Percentiles rank a stretch among this genome's conserved stretches.
These are phyloP conservation scores for Stictocephala bisonia DNA, from an alignment of 2,888 invertebrate species.

Conservation along the genomic window DNA sequence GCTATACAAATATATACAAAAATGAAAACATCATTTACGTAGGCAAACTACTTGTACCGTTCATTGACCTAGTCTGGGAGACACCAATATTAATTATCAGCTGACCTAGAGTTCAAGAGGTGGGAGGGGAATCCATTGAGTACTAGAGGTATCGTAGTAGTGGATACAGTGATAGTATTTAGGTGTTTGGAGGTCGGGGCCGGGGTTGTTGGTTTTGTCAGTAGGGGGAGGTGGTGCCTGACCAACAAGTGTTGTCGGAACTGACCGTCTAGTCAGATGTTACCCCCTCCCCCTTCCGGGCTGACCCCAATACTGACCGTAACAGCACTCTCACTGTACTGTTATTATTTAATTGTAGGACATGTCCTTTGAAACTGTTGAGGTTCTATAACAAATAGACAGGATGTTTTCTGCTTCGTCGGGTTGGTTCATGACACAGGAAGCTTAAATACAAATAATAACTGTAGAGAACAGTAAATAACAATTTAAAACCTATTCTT, in stretches of 20 bases:
- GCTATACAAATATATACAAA: no score
- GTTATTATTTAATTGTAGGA: no score
- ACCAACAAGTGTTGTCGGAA: conserved; percentile 20
- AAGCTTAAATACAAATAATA: no score
- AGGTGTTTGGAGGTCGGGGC: conserved; percentile 25
- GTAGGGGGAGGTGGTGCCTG: not conserved
- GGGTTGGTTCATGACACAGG: no score
- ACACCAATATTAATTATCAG: not conserved
- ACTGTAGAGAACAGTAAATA: no score
- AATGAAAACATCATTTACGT: no score
- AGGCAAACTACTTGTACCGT: not conserved
- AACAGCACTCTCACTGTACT: not conserved
- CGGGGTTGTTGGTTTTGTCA: conserved; percentile 3
- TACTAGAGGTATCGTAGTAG: conserved; percentile 23
- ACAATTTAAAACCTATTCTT: no score
- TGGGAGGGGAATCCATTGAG: conserved; percentile 23
- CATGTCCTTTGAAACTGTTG: no score
- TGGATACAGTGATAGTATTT: conserved; percentile 36
- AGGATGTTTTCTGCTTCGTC: no score
- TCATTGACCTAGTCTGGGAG: not conserved
- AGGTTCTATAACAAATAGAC: no score
- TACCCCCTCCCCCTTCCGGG: not conserved
- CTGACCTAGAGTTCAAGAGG: not conserved
- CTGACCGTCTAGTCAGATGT: conserved; percentile 21
- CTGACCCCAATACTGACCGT: not conserved